Percentiles rank a stretch among this genome's conserved stretches.
These are phyloP conservation scores for Anorthoa munda DNA, from an alignment of 2,888 invertebrate genomes.

Conservation along the genomic window DNA sequence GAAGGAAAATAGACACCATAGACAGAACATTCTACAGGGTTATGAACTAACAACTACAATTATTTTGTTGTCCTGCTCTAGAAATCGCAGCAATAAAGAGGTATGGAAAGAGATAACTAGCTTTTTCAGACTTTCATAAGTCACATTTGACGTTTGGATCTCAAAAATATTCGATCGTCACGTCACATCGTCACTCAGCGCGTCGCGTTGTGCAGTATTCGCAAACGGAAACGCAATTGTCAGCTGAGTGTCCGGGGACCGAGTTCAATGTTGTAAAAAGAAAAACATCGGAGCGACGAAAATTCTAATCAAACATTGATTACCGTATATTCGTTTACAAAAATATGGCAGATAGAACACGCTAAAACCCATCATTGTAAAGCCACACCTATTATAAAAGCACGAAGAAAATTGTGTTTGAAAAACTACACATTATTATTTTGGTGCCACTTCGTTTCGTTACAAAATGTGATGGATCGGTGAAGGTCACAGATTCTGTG, in stretches of 20 bases:
- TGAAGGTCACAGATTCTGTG: slow-evolving; percentile 78
- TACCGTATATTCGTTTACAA: neutral
- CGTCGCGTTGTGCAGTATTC: slow-evolving; percentile 45
- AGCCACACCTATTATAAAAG: slow-evolving; percentile 5
- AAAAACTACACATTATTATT: slow-evolving; percentile 34
- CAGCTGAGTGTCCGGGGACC: slow-evolving; percentile 21
- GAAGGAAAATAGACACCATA: neutral
- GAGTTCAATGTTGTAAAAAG: neutral
- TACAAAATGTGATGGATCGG: slow-evolving; percentile 84
- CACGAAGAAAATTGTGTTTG: slow-evolving; percentile 6
- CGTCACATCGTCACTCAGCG: no score
- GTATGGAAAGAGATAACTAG: slow-evolving; percentile 2
- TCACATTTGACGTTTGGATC: neutral
- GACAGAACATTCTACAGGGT: neutral
- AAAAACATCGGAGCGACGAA: slow-evolving; percentile 16
- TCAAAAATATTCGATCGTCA: slow-evolving; percentile 7
- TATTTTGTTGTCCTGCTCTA: slow-evolving; percentile 22
- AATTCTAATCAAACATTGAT: slow-evolving; percentile 8
- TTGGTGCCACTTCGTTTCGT: slow-evolving; percentile 81
- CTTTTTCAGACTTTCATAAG: neutral
- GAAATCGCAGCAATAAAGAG: neutral
- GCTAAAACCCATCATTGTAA: neutral
- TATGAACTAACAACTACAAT: neutral
- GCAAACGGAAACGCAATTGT: slow-evolving; percentile 34
- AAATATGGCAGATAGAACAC: slow-evolving; percentile 15